Percentiles rank a stretch among this genome's conserved stretches.
Evolutionary conservation across 2,113 vertebrate species (phyloP).

Genomic region (Falcunculus frontatus): DNA sequence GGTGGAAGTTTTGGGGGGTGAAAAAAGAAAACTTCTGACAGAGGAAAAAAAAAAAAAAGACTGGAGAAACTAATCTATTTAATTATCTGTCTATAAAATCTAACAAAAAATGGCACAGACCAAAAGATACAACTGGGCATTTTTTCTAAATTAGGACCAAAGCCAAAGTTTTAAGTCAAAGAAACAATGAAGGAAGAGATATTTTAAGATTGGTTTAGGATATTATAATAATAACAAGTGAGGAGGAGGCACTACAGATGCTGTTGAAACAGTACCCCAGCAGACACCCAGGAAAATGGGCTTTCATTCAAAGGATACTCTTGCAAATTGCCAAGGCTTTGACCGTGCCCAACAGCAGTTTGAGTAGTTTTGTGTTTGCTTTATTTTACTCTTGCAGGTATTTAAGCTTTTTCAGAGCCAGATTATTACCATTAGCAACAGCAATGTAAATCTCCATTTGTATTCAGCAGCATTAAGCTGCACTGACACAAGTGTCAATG

Average conservation of each 20-base stretch:
- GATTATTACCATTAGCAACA: slow-evolving; percentile 25
- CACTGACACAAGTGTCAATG: slow-evolving; percentile 36
- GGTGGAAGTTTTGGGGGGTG: accelerated
- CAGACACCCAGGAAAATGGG: background rate
- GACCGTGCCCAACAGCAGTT: background rate
- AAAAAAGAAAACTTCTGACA: background rate
- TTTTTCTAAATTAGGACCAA: background rate
- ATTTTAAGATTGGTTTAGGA: background rate
- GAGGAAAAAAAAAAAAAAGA: background rate
- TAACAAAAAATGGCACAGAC: background rate
- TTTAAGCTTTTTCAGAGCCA: background rate
- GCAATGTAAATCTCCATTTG: slow-evolving; percentile 23
- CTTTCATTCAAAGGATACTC: background rate
- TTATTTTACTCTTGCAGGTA: slow-evolving; percentile 29
- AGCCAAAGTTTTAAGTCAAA: background rate
- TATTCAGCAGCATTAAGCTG: background rate
- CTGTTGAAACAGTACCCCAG: background rate
- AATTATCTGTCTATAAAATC: background rate
- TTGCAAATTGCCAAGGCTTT: slow-evolving; percentile 3
- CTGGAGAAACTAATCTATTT: background rate
- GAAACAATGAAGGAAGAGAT: background rate
- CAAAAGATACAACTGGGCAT: background rate
- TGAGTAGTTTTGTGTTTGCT: background rate
- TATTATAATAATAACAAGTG: background rate
- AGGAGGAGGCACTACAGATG: background rate